Conservation (phyloP, 2,888 invertebrate genomes). For the Pterobdella sp. region DNA sequence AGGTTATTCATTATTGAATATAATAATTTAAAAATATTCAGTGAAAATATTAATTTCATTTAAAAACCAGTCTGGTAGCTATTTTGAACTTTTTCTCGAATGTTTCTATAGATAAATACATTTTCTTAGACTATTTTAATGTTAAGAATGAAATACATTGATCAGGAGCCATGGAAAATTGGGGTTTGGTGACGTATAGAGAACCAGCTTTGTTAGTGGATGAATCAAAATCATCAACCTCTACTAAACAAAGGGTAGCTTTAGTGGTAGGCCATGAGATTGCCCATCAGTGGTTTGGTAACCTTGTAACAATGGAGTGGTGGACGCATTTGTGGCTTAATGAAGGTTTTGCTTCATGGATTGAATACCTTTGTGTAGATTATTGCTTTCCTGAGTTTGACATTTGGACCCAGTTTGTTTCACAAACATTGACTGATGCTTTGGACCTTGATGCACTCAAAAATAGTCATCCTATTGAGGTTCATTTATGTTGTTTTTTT, state of each 20-base stretch:
- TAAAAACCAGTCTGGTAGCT: no score
- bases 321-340: conserved; percentile 92
- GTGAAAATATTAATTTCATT: neutral
- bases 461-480: conserved; percentile 92
- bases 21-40: no score
- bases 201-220: conserved; percentile 85
- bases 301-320: conserved; percentile 96
- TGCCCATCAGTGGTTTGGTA: conserved; percentile 97
- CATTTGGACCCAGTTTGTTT: conserved; percentile 92
- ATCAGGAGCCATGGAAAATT: conserved; percentile 94
- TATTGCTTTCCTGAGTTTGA: conserved; percentile 88
- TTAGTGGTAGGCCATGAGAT: conserved; percentile 75
- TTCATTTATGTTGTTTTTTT: conserved; percentile 47
- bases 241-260: conserved; percentile 54
- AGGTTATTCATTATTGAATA: no score
- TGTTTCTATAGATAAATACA: no score
- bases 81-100: no score
- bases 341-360: conserved; percentile 91
- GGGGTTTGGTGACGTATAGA: conserved; percentile 88
- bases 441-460: conserved; percentile 69
- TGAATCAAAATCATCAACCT: conserved; percentile 76
- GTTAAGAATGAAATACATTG: no score
- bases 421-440: conserved; percentile 75
- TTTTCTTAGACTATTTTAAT: no score
- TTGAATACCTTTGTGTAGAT: conserved; percentile 86